phyloP scores from a whole-genome alignment of 2,888 invertebrate species.

The Argyresthia goedartella region DNA sequence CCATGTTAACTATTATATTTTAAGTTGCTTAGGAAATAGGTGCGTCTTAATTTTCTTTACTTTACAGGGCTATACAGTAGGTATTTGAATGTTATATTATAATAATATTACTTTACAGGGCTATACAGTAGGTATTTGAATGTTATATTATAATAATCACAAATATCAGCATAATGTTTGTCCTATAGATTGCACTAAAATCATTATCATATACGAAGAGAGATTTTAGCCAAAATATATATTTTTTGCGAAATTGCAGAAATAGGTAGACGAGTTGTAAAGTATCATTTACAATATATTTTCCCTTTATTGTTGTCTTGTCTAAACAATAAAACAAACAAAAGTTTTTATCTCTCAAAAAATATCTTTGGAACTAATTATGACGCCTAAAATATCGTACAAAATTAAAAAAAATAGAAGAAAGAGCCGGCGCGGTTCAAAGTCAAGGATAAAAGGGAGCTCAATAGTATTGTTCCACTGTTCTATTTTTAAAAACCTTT shows the following conservation, averaged over 20 bases:
- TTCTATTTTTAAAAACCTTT: not conserved
- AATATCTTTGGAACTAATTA: not conserved
- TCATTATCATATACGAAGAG: too few relatives aligned
- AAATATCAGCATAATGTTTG: too few relatives aligned
- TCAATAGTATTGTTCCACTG: conserved; percentile 2
- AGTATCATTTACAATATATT: not conserved
- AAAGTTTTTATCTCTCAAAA: not conserved
- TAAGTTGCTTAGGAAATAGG: too few relatives aligned
- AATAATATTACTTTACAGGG: too few relatives aligned
- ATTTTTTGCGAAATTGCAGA: not conserved
- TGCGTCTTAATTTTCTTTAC: too few relatives aligned
- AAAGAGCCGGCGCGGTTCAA: not conserved
- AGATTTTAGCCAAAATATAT: not conserved
- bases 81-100: too few relatives aligned
- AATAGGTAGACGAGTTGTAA: not conserved
- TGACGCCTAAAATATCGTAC: conserved; percentile 1
- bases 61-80: too few relatives aligned
- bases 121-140: too few relatives aligned
- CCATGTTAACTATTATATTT: too few relatives aligned
- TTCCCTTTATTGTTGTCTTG: not conserved
- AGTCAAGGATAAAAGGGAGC: not conserved
- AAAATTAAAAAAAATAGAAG: not conserved
- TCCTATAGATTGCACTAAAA: too few relatives aligned
- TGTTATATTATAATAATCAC: too few relatives aligned
- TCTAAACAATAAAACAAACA: not conserved